These are phyloP conservation scores for Leucoptera coffeella DNA, from an alignment of 2,888 invertebrate species.

Conservation along the genomic window DNA sequence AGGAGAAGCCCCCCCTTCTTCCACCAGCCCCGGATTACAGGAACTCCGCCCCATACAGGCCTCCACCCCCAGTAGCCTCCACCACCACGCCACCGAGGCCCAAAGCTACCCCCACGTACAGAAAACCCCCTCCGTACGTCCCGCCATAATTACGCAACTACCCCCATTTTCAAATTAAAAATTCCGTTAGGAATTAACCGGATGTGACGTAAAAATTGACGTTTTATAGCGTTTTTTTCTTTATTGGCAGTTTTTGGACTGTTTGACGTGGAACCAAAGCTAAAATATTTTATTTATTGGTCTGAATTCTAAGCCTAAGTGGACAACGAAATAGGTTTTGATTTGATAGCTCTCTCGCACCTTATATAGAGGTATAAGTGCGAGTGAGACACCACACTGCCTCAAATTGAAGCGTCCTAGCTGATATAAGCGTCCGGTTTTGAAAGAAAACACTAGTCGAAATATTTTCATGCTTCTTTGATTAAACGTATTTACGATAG, in stretches of 20 bases:
- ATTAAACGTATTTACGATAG: too few relatives aligned
- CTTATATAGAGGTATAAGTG: not conserved
- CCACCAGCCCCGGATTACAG: conserved; percentile 71
- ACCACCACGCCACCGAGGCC: conserved; percentile 72
- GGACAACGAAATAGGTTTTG: too few relatives aligned
- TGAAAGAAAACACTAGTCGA: too few relatives aligned
- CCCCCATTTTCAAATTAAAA: not conserved
- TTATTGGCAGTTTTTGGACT: too few relatives aligned
- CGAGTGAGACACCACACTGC: too few relatives aligned
- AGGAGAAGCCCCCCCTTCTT: conserved; percentile 88
- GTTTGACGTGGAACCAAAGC: too few relatives aligned
- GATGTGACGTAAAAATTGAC: not conserved
- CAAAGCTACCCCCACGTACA: conserved; percentile 83
- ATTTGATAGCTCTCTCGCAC: not conserved
- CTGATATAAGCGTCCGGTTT: too few relatives aligned
- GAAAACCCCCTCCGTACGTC: conserved; percentile 95
- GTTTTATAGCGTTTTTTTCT: not conserved
- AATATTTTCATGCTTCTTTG: too few relatives aligned
- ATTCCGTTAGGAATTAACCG: not conserved
- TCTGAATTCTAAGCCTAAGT: too few relatives aligned
- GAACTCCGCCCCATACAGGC: conserved; percentile 75
- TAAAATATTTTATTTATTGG: too few relatives aligned
- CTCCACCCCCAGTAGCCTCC: conserved; percentile 79
- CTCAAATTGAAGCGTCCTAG: too few relatives aligned
- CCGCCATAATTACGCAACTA: conserved; percentile 75